A percentile compares a stretch with the other conserved stretches of the same genome.
These are phyloP conservation scores for Leptatherina wallacei DNA, from an alignment of 2,797 vertebrate genomes.

Conservation along the genomic window DNA sequence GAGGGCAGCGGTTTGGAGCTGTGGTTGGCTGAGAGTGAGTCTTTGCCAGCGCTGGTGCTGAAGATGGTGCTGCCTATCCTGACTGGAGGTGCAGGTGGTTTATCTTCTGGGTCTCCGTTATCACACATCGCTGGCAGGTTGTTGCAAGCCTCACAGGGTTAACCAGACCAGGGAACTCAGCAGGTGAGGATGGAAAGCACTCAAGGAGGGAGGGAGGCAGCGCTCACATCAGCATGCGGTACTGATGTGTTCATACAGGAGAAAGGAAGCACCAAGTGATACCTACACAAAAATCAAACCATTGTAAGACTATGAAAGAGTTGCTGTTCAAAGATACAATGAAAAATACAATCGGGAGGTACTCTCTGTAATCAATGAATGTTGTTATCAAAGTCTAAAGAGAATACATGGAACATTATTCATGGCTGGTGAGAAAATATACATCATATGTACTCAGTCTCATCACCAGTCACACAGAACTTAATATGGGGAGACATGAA, in stretches of 20 bases:
- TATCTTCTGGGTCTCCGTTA: conserved; percentile 96
- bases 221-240: conserved; percentile 70
- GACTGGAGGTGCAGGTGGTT: conserved; percentile 95
- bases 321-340: background rate
- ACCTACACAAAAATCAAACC: conserved; percentile 46
- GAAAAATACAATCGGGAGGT: background rate
- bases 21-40: conserved; percentile 90
- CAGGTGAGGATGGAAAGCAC: conserved; percentile 46
- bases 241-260: conserved; percentile 49
- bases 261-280: conserved; percentile 17
- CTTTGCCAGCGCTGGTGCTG: conserved; percentile 87
- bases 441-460: background rate
- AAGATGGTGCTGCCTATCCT: conserved; percentile 95
- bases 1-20: conserved; percentile 95
- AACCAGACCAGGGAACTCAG: conserved; percentile 51
- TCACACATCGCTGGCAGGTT: conserved; percentile 87
- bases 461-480: background rate
- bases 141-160: conserved; percentile 30
- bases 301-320: background rate
- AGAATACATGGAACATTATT: background rate
- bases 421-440: background rate
- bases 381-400: background rate
- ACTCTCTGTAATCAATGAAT: background rate
- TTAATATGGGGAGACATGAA: no score
- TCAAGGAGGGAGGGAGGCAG: conserved; percentile 37